Evolutionary conservation across 2,797 vertebrate species (phyloP).

Genomic region (Acrossocheilus fasciatus): DNA sequence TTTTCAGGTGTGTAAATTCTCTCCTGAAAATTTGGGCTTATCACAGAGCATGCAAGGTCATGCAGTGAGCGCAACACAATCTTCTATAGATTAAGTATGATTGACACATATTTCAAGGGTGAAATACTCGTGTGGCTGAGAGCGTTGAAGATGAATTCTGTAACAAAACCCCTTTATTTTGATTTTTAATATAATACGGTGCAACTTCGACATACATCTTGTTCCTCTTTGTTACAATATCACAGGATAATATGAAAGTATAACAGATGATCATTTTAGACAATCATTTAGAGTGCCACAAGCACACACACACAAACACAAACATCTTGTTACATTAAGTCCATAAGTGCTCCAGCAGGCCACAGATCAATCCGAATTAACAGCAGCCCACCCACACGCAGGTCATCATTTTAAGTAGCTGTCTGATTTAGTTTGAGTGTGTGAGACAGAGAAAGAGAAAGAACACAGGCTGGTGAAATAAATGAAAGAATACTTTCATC

Average conservation of each 20-base stretch:
- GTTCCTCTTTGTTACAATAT: neutral
- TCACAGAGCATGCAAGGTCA: neutral
- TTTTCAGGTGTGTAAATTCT: neutral
- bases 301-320: conserved; percentile 9
- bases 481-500: conserved; percentile 29
- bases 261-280: neutral
- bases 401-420: conserved; percentile 40
- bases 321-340: conserved; percentile 32
- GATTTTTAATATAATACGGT: conserved; percentile 19
- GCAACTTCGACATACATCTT: neutral
- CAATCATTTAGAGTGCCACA: neutral
- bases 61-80: neutral
- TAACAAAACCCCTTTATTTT: neutral
- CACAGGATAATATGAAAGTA: neutral
- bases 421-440: conserved; percentile 38
- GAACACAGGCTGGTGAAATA: neutral
- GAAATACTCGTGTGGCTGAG: neutral
- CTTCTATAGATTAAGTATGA: neutral
- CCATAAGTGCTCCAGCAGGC: neutral
- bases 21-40: neutral
- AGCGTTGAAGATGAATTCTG: neutral
- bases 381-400: conserved; percentile 7
- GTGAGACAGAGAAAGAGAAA: conserved; percentile 1
- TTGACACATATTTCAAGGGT: conserved; percentile 3
- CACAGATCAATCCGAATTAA: conserved; percentile 31